A percentile compares a stretch with the other conserved stretches of the same genome.
phyloP scores from a whole-genome alignment of 23 tunicate species.

The Diplosoma virens region DNA sequence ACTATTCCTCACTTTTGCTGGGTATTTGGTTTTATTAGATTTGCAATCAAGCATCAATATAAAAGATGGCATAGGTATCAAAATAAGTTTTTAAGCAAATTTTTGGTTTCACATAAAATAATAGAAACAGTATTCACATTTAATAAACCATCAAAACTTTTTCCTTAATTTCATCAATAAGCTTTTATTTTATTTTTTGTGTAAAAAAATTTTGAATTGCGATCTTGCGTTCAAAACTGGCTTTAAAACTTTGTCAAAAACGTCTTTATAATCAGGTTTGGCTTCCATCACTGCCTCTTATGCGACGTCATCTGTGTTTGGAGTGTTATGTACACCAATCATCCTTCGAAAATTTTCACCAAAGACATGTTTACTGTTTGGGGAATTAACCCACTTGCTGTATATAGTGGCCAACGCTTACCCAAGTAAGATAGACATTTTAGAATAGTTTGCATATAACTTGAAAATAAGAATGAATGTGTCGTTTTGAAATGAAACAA shows the following conservation, averaged over 20 bases:
- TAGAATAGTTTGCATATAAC: no score
- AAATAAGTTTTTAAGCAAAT: no score
- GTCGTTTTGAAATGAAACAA: no score
- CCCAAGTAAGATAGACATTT: slow-evolving; percentile 48
- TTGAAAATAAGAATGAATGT: no score
- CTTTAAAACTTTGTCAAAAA: neutral
- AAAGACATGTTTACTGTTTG: slow-evolving; percentile 4
- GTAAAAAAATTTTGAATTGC: neutral
- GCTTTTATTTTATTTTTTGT: no score
- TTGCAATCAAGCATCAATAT: slow-evolving; percentile 41
- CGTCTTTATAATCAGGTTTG: neutral
- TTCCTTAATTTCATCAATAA: no score
- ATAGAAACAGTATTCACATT: no score
- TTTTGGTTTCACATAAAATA: no score
- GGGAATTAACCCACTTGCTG: slow-evolving; percentile 11
- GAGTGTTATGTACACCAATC: slow-evolving; percentile 16
- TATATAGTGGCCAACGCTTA: slow-evolving; percentile 28
- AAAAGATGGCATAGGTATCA: slow-evolving; percentile 23
- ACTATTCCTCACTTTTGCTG: slow-evolving; percentile 22
- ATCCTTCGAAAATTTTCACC: neutral
- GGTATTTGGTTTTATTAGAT: neutral
- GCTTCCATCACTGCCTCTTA: slow-evolving; percentile 40
- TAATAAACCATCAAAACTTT: no score
- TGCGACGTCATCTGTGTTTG: slow-evolving; percentile 21
- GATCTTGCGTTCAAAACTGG: neutral